Conservation (phyloP, 2,113 vertebrate genomes). For the Chionomys nivalis region DNA sequence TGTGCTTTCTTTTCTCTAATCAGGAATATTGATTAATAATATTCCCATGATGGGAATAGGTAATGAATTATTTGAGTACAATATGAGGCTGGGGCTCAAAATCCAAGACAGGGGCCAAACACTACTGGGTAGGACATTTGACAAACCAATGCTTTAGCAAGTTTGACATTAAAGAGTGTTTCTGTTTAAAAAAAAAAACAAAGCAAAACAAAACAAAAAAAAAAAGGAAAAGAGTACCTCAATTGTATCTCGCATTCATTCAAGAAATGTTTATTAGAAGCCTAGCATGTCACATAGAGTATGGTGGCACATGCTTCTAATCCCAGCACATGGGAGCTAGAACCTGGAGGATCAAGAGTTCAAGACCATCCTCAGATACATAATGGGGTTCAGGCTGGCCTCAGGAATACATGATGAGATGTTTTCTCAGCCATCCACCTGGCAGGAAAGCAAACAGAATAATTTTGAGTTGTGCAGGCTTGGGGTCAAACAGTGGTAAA, state of each 20-base stretch:
- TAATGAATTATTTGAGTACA: not conserved
- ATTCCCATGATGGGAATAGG: not conserved
- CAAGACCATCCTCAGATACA: not conserved
- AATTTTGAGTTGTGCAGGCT: not conserved
- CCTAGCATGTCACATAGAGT: not conserved
- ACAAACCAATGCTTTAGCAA: not conserved
- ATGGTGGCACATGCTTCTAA: not conserved
- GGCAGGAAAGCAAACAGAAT: not conserved
- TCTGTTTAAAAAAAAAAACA: not conserved
- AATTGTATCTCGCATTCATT: not conserved
- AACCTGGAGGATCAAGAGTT: not conserved
- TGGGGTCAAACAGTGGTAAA: not conserved
- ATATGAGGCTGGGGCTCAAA: not conserved
- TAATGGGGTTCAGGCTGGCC: not conserved
- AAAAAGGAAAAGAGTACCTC: not conserved
- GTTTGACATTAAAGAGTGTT: not conserved
- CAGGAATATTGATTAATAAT: not conserved
- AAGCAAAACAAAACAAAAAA: no score
- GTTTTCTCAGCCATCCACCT: not conserved
- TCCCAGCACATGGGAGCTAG: not conserved
- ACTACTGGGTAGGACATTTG: not conserved
- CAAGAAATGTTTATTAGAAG: constrained; percentile 3
- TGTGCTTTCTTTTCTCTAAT: not conserved
- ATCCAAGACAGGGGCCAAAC: not conserved
- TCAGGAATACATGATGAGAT: not conserved